Percentiles rank a stretch among this genome's conserved stretches.
Conservation (phyloP, 2,888 invertebrate species). For the Lutraria lutraria region DNA sequence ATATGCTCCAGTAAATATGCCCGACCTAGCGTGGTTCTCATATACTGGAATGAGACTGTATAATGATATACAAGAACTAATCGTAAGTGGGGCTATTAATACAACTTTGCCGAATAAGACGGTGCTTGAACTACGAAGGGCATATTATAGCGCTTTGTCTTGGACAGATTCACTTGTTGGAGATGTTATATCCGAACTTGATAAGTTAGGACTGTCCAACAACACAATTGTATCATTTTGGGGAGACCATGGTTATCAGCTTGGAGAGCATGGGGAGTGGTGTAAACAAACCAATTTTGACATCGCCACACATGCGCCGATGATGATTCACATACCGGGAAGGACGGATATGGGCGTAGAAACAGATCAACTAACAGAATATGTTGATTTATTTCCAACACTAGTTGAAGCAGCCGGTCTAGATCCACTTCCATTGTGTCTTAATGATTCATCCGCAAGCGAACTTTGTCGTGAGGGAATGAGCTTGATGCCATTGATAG, state of each 20-base stretch:
- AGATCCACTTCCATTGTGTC: constrained; percentile 58
- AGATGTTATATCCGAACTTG: constrained; percentile 63
- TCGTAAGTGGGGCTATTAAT: constrained; percentile 71
- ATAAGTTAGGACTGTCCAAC: constrained; percentile 64
- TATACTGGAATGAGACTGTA: constrained; percentile 70
- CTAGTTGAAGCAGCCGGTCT: constrained; percentile 73
- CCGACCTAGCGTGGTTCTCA: constrained; percentile 73
- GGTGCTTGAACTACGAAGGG: constrained; percentile 67
- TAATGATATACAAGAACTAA: constrained; percentile 67
- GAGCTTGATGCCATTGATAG: constrained; percentile 71
- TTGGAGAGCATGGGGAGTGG: constrained; percentile 80
- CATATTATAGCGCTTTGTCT: constrained; percentile 73
- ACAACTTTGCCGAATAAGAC: constrained; percentile 73
- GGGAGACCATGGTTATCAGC: constrained; percentile 79
- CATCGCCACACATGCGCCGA: constrained; percentile 75
- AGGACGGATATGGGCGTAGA: constrained; percentile 61
- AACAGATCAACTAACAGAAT: constrained; percentile 69
- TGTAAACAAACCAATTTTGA: constrained; percentile 78
- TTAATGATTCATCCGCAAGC: constrained; percentile 55
- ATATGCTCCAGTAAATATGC: constrained; percentile 75
- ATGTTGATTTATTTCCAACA: constrained; percentile 77
- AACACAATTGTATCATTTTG: constrained; percentile 75
- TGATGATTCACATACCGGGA: constrained; percentile 75
- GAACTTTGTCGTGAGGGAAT: constrained; percentile 71
- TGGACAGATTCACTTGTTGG: constrained; percentile 73